Conservation (phyloP, 2,888 invertebrate genomes). For the Diarsia brunnea region DNA sequence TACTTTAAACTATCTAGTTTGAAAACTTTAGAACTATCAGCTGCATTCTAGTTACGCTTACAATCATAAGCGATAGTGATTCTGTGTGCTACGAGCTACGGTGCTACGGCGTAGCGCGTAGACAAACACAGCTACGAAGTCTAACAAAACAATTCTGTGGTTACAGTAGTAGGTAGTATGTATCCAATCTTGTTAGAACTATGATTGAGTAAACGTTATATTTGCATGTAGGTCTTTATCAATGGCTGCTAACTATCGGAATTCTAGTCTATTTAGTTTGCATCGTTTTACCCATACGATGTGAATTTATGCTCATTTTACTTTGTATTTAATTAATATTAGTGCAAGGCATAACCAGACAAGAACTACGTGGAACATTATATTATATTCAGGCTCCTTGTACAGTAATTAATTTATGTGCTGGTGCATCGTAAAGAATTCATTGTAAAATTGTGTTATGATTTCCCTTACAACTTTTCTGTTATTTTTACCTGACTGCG, state of each 20-base stretch:
- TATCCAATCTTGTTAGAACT: conserved; percentile 16
- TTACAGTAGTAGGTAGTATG: conserved; percentile 16
- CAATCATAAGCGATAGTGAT: conserved; percentile 32
- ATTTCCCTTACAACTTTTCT: not conserved
- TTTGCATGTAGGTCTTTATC: conserved; percentile 1
- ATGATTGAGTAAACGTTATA: not conserved
- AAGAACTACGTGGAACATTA: not conserved
- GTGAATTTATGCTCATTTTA: not conserved
- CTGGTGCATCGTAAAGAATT: not conserved
- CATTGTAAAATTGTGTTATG: not conserved
- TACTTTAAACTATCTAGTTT: conserved; percentile 26
- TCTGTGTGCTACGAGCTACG: conserved; percentile 19
- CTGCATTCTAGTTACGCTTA: conserved; percentile 37
- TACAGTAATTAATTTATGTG: not conserved
- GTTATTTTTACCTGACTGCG: not conserved
- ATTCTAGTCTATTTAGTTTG: not conserved
- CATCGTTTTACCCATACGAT: not conserved
- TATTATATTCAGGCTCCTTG: not conserved
- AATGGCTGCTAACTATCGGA: not conserved
- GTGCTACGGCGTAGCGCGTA: conserved; percentile 47
- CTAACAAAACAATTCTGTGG: conserved; percentile 39
- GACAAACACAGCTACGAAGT: conserved; percentile 36
- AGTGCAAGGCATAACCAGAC: not conserved
- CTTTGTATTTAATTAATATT: not conserved
- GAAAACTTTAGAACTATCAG: conserved; percentile 23